Evolutionary conservation across 2,888 invertebrate genomes (phyloP).

Genomic region (Furcula furcula): DNA sequence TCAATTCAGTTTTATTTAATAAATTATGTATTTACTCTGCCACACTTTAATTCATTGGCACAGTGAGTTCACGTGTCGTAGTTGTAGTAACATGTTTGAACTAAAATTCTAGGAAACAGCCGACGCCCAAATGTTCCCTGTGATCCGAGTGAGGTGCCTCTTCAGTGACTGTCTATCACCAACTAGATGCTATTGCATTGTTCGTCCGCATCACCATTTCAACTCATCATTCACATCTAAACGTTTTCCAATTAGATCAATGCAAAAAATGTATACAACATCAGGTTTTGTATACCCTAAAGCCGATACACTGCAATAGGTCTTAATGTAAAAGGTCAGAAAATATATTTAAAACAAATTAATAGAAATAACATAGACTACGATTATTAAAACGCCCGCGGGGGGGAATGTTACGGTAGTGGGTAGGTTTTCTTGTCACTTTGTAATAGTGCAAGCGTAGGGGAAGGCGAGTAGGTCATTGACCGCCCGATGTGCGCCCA

Average conservation of each 20-base stretch:
- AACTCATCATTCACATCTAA: conserved; percentile 9
- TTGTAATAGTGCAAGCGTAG: too few species aligned
- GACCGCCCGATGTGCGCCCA: too few species aligned
- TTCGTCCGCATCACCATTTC: conserved; percentile 34
- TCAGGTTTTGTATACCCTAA: too few species aligned
- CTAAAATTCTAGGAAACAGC: conserved; percentile 73
- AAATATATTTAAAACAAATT: too few species aligned
- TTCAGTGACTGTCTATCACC: conserved; percentile 45
- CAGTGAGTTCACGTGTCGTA: not conserved
- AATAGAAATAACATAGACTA: too few species aligned
- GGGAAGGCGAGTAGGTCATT: too few species aligned
- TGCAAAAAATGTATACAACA: not conserved
- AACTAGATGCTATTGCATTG: conserved; percentile 39
- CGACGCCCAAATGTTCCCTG: conserved; percentile 73
- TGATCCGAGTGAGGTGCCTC: conserved; percentile 60
- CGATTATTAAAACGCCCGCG: too few species aligned
- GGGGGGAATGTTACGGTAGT: too few species aligned
- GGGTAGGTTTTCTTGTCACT: too few species aligned
- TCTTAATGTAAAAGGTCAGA: too few species aligned
- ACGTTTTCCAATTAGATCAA: conserved; percentile 25
- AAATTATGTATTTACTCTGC: conserved; percentile 6
- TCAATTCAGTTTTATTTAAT: too few species aligned
- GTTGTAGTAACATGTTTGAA: conserved; percentile 32
- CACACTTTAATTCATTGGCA: conserved; percentile 1
- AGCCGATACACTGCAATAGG: too few species aligned